Base-by-base conservation (phyloP, 2,888 invertebrate species). In the Sarcophaga carnaria region DNA sequence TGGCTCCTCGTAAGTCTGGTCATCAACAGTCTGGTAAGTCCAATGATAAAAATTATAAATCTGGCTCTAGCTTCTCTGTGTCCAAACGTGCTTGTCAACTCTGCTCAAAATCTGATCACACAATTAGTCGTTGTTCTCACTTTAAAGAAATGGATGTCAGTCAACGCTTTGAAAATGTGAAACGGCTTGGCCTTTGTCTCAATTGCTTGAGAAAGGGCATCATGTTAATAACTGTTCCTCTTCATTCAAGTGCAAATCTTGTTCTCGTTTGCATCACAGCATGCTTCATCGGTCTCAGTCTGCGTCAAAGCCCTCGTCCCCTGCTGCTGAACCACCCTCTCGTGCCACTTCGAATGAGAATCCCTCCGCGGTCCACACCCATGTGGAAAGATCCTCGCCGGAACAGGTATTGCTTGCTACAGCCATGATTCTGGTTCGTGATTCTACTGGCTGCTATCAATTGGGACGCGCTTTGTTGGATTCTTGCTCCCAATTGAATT, bases 381-480 rank as follows among this genome's bases (percentile, higher is more conserved):
- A 85, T 54, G 49, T 86, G 59, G 22, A 82, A 12, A 76, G 72
- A 54, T 82, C 71, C 10, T 78, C 83, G 25, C 37, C 17, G 12
- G 71, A 80, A 49, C 62, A 79, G 14, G 49, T 88, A 0, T 74
- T 89, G 11, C 76, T 88, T 14, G 88, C 87, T n/a, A 89, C 87
- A 8, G 88, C 89, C 14, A 25, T 86, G 63, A 78, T 88, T 54
- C 47, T 80, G 0, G 84, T 88, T 25, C 77, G 79, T 3, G 80
- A 88, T 62, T 64, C 75, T 11, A 25, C 67, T 20, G 83, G 79
- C 12, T 45, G 47, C 3, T 85, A 82, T 17, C 67, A 77, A 45
- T 25, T 88, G n/a, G 85, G 87, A 22, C 80, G 85, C 45, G 83
- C 76, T 3, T 37, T 89, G 14, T 63, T 88, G 20, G 85, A 83